Percentiles rank a stretch among this genome's conserved stretches.
Evolutionary conservation across 2,797 vertebrate species (phyloP).

Genomic region (Manis pentadactyla): DNA sequence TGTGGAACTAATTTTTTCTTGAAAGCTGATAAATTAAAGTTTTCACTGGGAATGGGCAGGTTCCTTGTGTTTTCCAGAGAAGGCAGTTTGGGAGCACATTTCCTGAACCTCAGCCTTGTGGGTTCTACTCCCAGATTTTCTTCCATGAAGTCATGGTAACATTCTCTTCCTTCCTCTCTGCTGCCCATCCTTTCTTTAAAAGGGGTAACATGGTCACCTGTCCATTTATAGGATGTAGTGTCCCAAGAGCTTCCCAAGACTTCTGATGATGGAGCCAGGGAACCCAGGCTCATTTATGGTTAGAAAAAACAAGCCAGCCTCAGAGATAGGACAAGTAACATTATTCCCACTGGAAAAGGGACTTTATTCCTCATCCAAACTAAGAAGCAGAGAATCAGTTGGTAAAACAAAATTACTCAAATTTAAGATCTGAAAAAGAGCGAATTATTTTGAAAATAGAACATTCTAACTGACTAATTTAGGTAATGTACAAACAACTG

Average conservation of each 20-base stretch:
- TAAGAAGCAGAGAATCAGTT: background rate
- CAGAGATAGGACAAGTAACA: background rate
- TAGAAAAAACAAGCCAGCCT: background rate
- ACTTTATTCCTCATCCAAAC: background rate
- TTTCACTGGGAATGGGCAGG: background rate
- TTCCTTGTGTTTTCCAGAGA: background rate
- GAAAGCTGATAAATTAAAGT: constrained; percentile 24
- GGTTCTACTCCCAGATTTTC: background rate
- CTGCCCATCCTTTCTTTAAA: background rate
- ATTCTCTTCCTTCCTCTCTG: background rate
- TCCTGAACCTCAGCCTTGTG: background rate
- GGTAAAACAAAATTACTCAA: background rate
- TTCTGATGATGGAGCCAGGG: background rate
- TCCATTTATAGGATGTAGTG: background rate
- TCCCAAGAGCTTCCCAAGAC: background rate
- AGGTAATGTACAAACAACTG: background rate
- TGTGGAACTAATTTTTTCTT: constrained; percentile 42
- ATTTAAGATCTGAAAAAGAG: constrained; percentile 8
- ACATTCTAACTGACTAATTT: background rate
- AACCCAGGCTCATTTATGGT: background rate
- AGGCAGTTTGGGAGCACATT: background rate
- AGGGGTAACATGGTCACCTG: background rate
- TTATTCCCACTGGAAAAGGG: background rate
- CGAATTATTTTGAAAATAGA: constrained; percentile 39
- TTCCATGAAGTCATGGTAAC: background rate